Percentiles rank a stretch among this genome's conserved stretches.
Conservation (phyloP, 2,113 vertebrate genomes). For the Vulpes lagopus region DNA sequence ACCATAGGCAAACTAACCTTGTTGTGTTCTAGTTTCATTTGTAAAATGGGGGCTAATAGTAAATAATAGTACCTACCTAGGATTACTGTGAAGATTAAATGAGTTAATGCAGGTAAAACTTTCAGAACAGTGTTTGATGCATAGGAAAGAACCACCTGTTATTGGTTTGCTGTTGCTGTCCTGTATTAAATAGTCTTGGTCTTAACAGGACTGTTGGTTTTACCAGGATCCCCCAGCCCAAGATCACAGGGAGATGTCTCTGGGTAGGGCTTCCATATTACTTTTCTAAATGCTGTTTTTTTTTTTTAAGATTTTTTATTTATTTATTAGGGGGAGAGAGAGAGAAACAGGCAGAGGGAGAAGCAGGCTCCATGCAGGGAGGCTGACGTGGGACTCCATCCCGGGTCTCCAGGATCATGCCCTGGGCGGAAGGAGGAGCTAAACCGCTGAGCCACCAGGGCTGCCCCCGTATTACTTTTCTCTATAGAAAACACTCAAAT, state of each 20-base stretch:
- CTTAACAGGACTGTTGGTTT: neutral
- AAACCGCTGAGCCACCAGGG: no score
- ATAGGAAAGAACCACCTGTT: neutral
- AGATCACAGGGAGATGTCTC: neutral
- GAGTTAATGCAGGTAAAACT: neutral
- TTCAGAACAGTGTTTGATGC: neutral
- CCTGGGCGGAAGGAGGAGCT: no score
- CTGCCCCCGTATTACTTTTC: neutral
- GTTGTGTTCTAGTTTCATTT: neutral
- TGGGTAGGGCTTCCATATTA: neutral
- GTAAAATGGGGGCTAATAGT: neutral
- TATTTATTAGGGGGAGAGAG: no score
- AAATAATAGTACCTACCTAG: neutral
- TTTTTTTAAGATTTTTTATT: no score
- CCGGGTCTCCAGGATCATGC: no score
- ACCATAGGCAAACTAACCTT: neutral
- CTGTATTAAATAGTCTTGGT: neutral
- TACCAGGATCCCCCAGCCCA: neutral
- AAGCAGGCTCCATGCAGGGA: no score
- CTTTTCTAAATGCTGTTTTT: no score
- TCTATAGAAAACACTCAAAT: neutral
- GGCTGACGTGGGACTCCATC: no score
- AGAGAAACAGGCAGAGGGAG: no score
- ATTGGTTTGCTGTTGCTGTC: neutral
- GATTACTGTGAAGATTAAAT: neutral